Conservation (phyloP, 2,888 invertebrate species). For the Tachystola acroxantha region DNA sequence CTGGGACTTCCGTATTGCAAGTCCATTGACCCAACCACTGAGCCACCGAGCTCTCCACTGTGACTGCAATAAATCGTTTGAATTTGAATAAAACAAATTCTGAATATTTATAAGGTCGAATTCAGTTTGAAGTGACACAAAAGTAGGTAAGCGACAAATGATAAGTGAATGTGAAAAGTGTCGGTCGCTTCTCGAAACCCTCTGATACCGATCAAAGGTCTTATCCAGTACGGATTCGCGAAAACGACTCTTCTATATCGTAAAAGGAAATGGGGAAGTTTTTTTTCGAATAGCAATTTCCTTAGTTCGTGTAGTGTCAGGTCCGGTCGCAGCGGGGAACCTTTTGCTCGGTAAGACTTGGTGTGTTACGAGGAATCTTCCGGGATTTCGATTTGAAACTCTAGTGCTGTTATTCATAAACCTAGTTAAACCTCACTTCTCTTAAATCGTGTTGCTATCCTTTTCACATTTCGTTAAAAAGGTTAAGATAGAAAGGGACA, state of each 20-base stretch:
- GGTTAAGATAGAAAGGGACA: too few species aligned
- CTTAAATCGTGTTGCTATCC: too few species aligned
- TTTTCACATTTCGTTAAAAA: too few species aligned
- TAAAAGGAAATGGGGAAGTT: constrained; percentile 41
- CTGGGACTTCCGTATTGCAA: too few species aligned
- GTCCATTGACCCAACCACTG: too few species aligned
- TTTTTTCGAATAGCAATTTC: constrained; percentile 50
- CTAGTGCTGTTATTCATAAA: too few species aligned
- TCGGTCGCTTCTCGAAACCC: constrained; percentile 58
- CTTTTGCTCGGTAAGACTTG: constrained; percentile 38
- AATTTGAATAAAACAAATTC: too few species aligned
- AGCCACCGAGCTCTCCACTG: too few species aligned
- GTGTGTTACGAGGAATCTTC: background rate
- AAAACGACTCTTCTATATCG: constrained; percentile 41
- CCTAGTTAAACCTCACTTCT: too few species aligned
- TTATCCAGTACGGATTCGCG: constrained; percentile 43
- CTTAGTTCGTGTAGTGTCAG: constrained; percentile 55
- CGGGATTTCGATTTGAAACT: too few species aligned
- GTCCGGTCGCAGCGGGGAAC: constrained; percentile 35
- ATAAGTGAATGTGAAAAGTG: constrained; percentile 55
- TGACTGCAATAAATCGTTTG: too few species aligned
- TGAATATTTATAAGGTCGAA: constrained; percentile 34
- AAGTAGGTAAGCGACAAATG: constrained; percentile 35
- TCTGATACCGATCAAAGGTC: constrained; percentile 61
- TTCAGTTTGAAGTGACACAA: constrained; percentile 23